Base-by-base conservation (phyloP, 2,113 vertebrate species). In the Arothron firmamentum region DNA sequence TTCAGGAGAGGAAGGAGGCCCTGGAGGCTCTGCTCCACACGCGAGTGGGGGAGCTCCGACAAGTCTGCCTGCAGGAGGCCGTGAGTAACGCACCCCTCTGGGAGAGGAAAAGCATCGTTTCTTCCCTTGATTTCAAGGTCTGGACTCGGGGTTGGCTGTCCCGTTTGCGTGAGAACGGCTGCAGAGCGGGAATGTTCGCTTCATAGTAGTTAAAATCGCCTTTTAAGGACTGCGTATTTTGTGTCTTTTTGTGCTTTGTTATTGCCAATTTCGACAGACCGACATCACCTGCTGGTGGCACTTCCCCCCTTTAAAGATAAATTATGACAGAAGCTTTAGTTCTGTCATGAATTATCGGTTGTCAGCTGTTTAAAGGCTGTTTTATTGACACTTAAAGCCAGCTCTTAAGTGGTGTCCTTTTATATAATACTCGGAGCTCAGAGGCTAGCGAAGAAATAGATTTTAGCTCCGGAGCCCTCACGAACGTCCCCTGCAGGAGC, bases 21-120 rank as follows among this genome's bases (percentile, higher is more conserved):
- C 88, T 96, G 54, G 92, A 94, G 87, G 90, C 90, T 55, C 87
- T 92, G n/a, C 90, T 96, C 58, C 89, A 57, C 59, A 69, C 88
- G 69, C 92, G 93, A 52, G 86, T 94, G 34, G 90, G 88, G 57
- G 94, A 96, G 72, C 91, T 96, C 59, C 92, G 90, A 52, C 87
- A 91, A 70, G 85, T 96, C 59, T 96, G 94, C 73, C 78, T 94
- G 58, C 92, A 91, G 80, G 94, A 96, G 79, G 94, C 94, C 38
- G 94, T 96, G 77, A 91, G 88, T 88, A 51, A 17, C 47, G 59
- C 54, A 34, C 18, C 3, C 49, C 17, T 50, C 43, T 31, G 28
- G 3, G 8, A 31, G 3, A 23, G 25, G 25, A 28, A 38, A 10
- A 11, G 11, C 1, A 10, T 4, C 12, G 34, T 3, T 9, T 38